Base-by-base conservation (phyloP, 2,113 vertebrate species). In the Crocuta crocuta region DNA sequence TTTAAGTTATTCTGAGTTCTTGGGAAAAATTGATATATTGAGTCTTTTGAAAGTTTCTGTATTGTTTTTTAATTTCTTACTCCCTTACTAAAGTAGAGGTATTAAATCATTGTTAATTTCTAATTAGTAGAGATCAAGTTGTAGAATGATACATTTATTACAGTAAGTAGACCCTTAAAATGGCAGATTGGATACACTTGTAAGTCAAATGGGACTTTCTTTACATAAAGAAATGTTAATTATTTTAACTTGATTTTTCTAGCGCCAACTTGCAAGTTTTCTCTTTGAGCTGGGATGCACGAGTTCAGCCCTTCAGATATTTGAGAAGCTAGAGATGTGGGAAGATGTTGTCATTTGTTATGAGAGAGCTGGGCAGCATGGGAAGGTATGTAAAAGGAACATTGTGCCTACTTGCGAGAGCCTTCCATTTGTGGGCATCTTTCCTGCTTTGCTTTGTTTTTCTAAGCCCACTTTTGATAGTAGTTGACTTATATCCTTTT, bases 291-390 rank as follows among this genome's bases (percentile, higher is more conserved):
- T 99, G 53, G 99, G 99, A 93, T 99, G 99, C 94, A 99, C 98
- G 76, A 99, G 98, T 98, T 99, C 99, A 70, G 99, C 99, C 94
- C 99, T 99, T 63, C 99, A 99, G 92, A 98, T 99, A 86, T 99
- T 99, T 93, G 99, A 99, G 97, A 99, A 99, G 95, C 98, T 99
- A 85, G 99, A 99, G 98, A 99, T 99, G 98, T 99, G 99, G 99
- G 99, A 99, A 98, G 99, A 99, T 63, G 99, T 98, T 2, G 99
- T 99, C n/a, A 98, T 99, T 98, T 99, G 99, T 98, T 99, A 99
- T 10, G 99, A 99, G 98, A 99, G 99, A 98, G 98, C 99, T 53
- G 99, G 99, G 79, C 99, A 99, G 81, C 99, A 99, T 55, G 99
- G 99, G 82, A 99, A 99, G 99, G 99, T 99, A 99, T 35, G 97